Evolutionary conservation across 1,140 invertebrate genomes (phyloP), one percentile per base, ranked within the genome.

Genomic region (Panagrolaimus sp.): DNA sequence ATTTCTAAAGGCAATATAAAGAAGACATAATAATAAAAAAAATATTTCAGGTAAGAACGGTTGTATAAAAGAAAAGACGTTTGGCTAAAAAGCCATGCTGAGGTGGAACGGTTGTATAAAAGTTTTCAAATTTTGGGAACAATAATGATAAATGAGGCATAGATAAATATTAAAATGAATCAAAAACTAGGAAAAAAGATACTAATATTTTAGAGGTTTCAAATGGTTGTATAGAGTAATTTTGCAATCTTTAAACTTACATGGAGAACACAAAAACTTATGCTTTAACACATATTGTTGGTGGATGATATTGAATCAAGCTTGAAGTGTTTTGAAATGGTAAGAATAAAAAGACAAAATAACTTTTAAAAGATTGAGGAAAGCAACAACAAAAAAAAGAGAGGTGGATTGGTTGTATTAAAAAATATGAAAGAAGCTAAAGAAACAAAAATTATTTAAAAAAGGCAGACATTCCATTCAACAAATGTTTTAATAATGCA

Each of bases 61-160:
- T 57, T 57, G 51, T 57, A 57, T 57, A n/a, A n/a, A 20, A 57
- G 13, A 25, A 25, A 57, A 48, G 51, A 57, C 14, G 11, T 25
- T 57, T 57, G 51, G 27, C 20, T 57, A 16, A n/a, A n/a, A 57
- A n/a, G 20, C 51, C 20, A 20, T 20, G 20, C 51, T 57, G 51
- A 57, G 51, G 51, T 57, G 51, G 51, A 57, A 57, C 51, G 51
- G 51, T 57, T 57, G 51, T 57, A 57, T 57, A 57, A 57, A 20
- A 27, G 51, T 11, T 57, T 13, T n/a, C 7, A 38, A 7, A 57
- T 27, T 57, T 57, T 57, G 51, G 51, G 51, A 57, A 27, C 51
- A 25, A 25, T 38, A 38, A 38, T 38, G 31, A 38, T 38, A 7
- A 38, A 38, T 7, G 31, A 38, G 31, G 51, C 51, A 57, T 20